Evolutionary conservation across 2,113 vertebrate species (phyloP), one percentile per base, ranked within the genome.

Genomic region (Cyprinodon tularosa): DNA sequence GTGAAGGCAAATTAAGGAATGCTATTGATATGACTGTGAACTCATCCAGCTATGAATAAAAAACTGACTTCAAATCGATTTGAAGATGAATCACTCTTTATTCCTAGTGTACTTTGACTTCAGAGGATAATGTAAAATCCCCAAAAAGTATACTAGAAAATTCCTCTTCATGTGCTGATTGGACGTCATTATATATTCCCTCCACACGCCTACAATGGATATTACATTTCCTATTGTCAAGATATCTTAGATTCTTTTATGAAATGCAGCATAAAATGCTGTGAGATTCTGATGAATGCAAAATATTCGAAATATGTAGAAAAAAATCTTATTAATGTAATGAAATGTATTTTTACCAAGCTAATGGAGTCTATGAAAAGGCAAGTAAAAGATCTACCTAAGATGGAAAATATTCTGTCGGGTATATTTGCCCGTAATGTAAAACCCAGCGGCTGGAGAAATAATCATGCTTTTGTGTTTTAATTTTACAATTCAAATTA

Each of bases 401-500:
- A 68, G 10, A 9, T 72, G 29, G 36, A 40, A 61, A 76, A 82
- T 13, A 66, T 72, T 81, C 17, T 53, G 47, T 13, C 45, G 40
- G 44, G 2, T 39, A 9, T 66, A 77, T 81, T 66, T 72, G 9
- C 39, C 60, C 50, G 22, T 39, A 57, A 40, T 37, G 77, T 65
- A 20, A 76, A 57, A 68, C 62, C 37, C n/a, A 11, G 38, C 39
- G 17, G 40, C 48, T 45, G 13, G 6, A 62, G 14, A 36, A 75
- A 61, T 66, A 5, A 4, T 4, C 29, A 12, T 45, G 40, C 36
- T 12, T 3, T 38, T 10, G 20, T 62, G 13, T 53, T 80, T 72
- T 37, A 37, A 69, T 86, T 76, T 79, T 72, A 64, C 11, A 75
- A 66, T 85, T 83, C 22, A 79, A 74, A 79, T 74, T 15, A 67